Evolutionary conservation across 2,888 invertebrate species (phyloP).

Genomic region (Resseliella maxima): DNA sequence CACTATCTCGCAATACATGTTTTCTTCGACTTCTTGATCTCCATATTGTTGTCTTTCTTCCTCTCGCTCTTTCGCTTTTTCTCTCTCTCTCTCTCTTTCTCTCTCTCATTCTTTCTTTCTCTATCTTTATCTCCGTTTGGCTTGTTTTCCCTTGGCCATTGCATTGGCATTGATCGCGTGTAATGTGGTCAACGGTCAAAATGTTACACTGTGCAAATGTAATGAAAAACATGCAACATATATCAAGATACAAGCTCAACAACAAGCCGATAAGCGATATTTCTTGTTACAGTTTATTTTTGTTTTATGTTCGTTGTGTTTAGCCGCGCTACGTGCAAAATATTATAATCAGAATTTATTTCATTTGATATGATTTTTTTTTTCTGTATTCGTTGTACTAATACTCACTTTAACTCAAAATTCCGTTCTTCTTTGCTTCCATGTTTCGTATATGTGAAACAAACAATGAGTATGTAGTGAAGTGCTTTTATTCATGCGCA

Average conservation of each 20-base stretch:
- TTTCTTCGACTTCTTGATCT: no score
- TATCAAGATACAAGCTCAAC: slow-evolving; percentile 47
- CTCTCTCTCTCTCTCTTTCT: background rate
- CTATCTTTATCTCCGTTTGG: background rate
- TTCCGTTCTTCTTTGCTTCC: background rate
- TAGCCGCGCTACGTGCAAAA: slow-evolving; percentile 24
- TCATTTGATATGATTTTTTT: slow-evolving; percentile 1
- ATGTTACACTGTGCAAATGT: slow-evolving; percentile 31
- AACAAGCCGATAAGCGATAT: slow-evolving; percentile 43
- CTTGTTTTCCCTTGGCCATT: background rate
- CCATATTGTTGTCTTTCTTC: no score
- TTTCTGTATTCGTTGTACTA: background rate
- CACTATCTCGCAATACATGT: no score
- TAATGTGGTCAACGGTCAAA: slow-evolving; percentile 48
- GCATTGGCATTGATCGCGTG: background rate
- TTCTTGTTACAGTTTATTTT: background rate
- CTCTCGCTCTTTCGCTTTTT: background rate
- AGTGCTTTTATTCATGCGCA: background rate
- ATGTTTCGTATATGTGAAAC: background rate
- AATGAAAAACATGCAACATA: slow-evolving; percentile 17
- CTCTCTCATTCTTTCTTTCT: background rate
- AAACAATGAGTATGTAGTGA: no score
- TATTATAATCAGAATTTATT: slow-evolving; percentile 51
- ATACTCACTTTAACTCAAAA: background rate
- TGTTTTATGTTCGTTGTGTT: background rate